Conservation (phyloP, 2,888 invertebrate genomes). For the Brachynemurus nebulosus region DNA sequence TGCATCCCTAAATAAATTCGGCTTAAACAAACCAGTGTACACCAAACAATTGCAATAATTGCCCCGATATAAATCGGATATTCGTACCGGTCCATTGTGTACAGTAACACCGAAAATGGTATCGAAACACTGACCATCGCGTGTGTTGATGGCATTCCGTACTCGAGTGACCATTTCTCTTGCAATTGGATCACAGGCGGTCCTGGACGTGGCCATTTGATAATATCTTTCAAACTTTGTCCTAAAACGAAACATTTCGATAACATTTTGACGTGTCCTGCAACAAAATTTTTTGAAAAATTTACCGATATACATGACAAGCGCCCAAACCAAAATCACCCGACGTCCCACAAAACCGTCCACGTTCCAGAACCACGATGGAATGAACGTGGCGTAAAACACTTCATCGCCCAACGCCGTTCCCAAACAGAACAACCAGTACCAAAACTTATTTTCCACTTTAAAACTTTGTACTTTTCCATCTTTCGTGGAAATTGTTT, state of each 20-base stretch:
- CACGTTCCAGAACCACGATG: conserved; percentile 90
- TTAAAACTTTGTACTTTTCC: conserved; percentile 24
- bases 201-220: conserved; percentile 74
- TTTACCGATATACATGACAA: conserved; percentile 72
- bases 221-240: conserved; percentile 77
- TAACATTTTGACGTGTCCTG: conserved; percentile 3
- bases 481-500: conserved; percentile 30
- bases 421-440: conserved; percentile 71
- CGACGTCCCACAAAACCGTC: conserved; percentile 75
- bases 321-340: conserved; percentile 69
- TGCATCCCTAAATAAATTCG: conserved; percentile 90
- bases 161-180: conserved; percentile 79
- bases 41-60: conserved; percentile 49
- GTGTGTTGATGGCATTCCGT: conserved; percentile 92
- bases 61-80: conserved; percentile 46
- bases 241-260: conserved; percentile 39
- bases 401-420: conserved; percentile 81
- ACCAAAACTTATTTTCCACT: conserved; percentile 58
- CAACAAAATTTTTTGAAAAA: background rate
- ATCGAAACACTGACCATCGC: conserved; percentile 83
- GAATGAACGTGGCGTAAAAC: conserved; percentile 83
- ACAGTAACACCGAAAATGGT: conserved; percentile 71
- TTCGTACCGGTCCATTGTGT: conserved; percentile 68
- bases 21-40: conserved; percentile 67
- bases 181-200: conserved; percentile 75